phyloP scores from a whole-genome alignment of 2,113 vertebrate genomes.

The Serinus canaria region DNA sequence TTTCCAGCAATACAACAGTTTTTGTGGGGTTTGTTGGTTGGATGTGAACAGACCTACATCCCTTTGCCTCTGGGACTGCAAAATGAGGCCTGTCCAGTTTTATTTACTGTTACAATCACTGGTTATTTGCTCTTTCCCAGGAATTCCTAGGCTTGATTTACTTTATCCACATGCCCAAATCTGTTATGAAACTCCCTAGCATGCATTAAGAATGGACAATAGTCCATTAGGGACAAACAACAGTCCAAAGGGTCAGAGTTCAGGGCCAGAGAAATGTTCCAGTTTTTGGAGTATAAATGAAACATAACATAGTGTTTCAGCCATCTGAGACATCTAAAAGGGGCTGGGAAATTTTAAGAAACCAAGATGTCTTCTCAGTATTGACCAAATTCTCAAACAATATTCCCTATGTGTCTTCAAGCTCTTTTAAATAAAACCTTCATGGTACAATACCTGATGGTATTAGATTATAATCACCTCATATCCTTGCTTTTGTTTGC shows the following conservation, averaged over 20 bases:
- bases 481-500: neutral
- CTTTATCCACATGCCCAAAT: neutral
- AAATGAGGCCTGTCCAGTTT: neutral
- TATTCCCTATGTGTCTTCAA: neutral
- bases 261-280: neutral
- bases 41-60: neutral
- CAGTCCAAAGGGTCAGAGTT: neutral
- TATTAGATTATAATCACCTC: neutral
- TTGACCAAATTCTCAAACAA: neutral
- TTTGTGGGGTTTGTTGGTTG: neutral
- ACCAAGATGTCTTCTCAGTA: neutral
- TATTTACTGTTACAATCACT: neutral
- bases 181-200: conserved; percentile 15
- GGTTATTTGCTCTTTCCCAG: conserved; percentile 3
- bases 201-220: neutral
- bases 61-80: neutral
- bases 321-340: neutral
- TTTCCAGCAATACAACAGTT: neutral
- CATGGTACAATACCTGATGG: neutral
- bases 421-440: neutral
- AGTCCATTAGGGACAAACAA: neutral
- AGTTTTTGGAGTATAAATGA: neutral
- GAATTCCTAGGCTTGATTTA: conserved; percentile 16
- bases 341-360: neutral
- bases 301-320: neutral